Evolutionary conservation across 2,888 invertebrate species (phyloP).

Genomic region (Saturnia japonica): DNA sequence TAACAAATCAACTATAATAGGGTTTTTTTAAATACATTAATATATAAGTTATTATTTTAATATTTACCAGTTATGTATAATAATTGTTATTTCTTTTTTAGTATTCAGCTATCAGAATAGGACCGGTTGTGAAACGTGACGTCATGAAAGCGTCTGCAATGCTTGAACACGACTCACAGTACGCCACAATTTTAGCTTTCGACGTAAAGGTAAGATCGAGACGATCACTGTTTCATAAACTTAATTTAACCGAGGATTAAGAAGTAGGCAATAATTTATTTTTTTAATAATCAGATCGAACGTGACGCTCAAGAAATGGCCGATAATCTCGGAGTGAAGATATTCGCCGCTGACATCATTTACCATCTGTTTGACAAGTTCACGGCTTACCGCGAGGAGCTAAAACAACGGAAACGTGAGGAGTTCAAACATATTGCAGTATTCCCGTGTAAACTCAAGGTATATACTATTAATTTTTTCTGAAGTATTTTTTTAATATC

Average conservation of each 20-base stretch:
- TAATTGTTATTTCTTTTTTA: slow-evolving; percentile 64
- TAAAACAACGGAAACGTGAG: slow-evolving; percentile 94
- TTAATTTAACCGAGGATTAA: neutral
- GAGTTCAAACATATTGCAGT: slow-evolving; percentile 98
- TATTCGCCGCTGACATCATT: slow-evolving; percentile 99
- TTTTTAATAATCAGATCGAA: slow-evolving; percentile 80
- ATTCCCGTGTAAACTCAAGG: slow-evolving; percentile 98
- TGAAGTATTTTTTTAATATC: neutral
- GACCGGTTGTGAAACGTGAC: slow-evolving; percentile 99
- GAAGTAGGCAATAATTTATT: neutral
- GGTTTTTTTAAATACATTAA: no score
- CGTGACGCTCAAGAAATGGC: slow-evolving; percentile 99
- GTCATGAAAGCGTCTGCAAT: slow-evolving; percentile 99
- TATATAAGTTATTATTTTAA: no score
- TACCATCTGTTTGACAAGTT: slow-evolving; percentile 99
- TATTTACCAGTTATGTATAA: slow-evolving; percentile 18
- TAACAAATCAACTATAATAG: no score
- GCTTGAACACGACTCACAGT: slow-evolving; percentile 98
- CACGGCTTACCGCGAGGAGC: slow-evolving; percentile 94
- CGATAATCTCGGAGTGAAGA: slow-evolving; percentile 95
- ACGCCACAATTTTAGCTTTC: slow-evolving; percentile 99
- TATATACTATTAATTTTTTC: slow-evolving; percentile 41
- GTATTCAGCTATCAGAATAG: slow-evolving; percentile 99
- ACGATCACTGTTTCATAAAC: neutral
- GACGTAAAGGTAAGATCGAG: slow-evolving; percentile 91